Evolutionary conservation across 2,797 vertebrate species (phyloP), one percentile per base, ranked within the genome.

Genomic region (Molossus alvarezi): DNA sequence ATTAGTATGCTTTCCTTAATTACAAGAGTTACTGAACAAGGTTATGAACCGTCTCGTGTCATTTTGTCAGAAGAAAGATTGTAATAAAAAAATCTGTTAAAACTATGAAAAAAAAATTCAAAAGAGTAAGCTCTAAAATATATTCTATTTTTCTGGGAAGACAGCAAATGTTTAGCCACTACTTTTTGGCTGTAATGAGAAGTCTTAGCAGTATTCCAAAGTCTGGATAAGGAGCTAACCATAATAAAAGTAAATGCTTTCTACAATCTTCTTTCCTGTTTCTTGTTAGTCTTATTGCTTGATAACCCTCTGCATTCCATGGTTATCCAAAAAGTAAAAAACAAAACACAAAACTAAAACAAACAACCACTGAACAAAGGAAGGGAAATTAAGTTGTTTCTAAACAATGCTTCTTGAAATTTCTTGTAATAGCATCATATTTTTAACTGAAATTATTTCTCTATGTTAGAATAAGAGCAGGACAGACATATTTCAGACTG

Each of bases 1-100:
- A 89, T 96, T n/a, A 9, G 13, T 90, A 93, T 84, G 81, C 67
- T 79, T 92, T 77, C 17, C 51, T 97, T 85, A 94, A 45, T 88
- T 73, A 4, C 53, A 89, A 85, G 72, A 91, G 67, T 1, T 0
- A 48, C 53, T 64, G 53, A 53, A 95, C 48, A 85, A 72, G 53
- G 62, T 73, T 91, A 89, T 55, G 21, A 94, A 73, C 18, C 91
- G 27, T 53, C 55, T 95, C 71, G 25, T 91, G 55, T 23, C 57
- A 58, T 95, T 93, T 88, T 84, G 55, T 72, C 41, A 81, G 33
- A 81, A 90, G 58, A 51, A 91, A 91, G 20, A 69, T 82, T 55
- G 65, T 2, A 2, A 57, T 90, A 23, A 73, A 55, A 76, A 25
- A 37, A 27, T 6, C n/a, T 27, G 4, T 45, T 85, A 75, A 95